These are phyloP conservation scores for Phalera bucephala DNA, from an alignment of 2,888 invertebrate species.

Conservation along the genomic window DNA sequence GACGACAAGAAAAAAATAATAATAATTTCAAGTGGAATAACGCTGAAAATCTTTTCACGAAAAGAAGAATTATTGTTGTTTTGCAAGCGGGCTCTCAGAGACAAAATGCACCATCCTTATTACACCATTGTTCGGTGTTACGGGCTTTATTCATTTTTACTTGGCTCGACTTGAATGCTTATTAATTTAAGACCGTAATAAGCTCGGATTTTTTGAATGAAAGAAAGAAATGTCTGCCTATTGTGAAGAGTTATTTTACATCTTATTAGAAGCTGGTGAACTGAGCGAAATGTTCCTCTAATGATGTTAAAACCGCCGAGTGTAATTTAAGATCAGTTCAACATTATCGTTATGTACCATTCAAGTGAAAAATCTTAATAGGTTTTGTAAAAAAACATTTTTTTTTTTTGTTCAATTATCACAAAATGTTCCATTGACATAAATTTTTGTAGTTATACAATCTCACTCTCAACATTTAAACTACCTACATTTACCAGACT, in stretches of 20 bases:
- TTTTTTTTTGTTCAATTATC: too few species aligned
- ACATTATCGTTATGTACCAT: neutral
- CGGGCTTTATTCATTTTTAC: slow-evolving; percentile 82
- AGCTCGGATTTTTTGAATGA: slow-evolving; percentile 80
- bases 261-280: slow-evolving; percentile 52
- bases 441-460: too few species aligned
- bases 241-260: slow-evolving; percentile 77
- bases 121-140: slow-evolving; percentile 81
- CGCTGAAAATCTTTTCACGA: slow-evolving; percentile 82
- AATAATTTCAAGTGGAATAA: slow-evolving; percentile 84
- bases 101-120: slow-evolving; percentile 82
- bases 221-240: slow-evolving; percentile 74
- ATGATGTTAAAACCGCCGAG: slow-evolving; percentile 25
- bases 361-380: too few species aligned
- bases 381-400: too few species aligned
- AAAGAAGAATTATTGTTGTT: slow-evolving; percentile 83
- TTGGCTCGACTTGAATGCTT: slow-evolving; percentile 83
- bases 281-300: slow-evolving; percentile 35
- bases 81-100: slow-evolving; percentile 81
- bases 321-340: neutral
- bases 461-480: too few species aligned
- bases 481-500: too few species aligned
- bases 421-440: too few species aligned
- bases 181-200: slow-evolving; percentile 82
- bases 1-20: slow-evolving; percentile 77